Evolutionary conservation across 1,140 invertebrate species (phyloP).

Genomic region (Epicauta chinensis): DNA sequence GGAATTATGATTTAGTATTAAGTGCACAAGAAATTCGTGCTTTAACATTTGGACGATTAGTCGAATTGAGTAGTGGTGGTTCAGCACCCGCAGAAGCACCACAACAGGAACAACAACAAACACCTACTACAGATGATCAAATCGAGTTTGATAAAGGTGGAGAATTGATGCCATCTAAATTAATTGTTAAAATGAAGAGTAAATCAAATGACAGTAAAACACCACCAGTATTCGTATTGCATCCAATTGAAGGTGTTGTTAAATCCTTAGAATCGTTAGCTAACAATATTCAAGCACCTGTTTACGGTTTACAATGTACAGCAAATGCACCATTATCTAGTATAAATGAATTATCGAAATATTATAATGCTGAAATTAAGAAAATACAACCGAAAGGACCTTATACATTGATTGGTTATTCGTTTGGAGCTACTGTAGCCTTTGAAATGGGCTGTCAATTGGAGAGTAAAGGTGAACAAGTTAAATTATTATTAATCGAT

Average conservation of each 20-base stretch:
- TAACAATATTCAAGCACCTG: slow-evolving; percentile 62
- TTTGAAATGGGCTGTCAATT: slow-evolving; percentile 88
- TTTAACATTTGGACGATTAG: slow-evolving; percentile 68
- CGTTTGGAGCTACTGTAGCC: slow-evolving; percentile 85
- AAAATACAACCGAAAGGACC: slow-evolving; percentile 74
- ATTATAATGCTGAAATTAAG: slow-evolving; percentile 74
- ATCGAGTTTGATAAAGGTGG: slow-evolving; percentile 46
- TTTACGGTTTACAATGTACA: slow-evolving; percentile 88
- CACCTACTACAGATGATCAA: slow-evolving; percentile 33
- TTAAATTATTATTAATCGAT: slow-evolving; percentile 77
- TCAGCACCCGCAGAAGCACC: slow-evolving; percentile 23
- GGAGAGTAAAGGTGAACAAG: slow-evolving; percentile 58
- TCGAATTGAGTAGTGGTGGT: slow-evolving; percentile 53
- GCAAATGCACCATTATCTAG: slow-evolving; percentile 63
- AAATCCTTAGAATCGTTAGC: slow-evolving; percentile 63
- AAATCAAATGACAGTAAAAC: slow-evolving; percentile 39
- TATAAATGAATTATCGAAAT: slow-evolving; percentile 67
- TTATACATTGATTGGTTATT: slow-evolving; percentile 87
- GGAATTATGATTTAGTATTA: slow-evolving; percentile 85
- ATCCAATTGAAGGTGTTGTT: slow-evolving; percentile 89
- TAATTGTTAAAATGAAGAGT: slow-evolving; percentile 54
- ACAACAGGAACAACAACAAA: neutral
- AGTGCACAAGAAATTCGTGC: slow-evolving; percentile 82
- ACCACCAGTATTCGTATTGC: slow-evolving; percentile 51
- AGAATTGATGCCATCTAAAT: slow-evolving; percentile 59